These are phyloP conservation scores for Andrena bucephala DNA, from an alignment of 2,888 invertebrate genomes.

Conservation along the genomic window DNA sequence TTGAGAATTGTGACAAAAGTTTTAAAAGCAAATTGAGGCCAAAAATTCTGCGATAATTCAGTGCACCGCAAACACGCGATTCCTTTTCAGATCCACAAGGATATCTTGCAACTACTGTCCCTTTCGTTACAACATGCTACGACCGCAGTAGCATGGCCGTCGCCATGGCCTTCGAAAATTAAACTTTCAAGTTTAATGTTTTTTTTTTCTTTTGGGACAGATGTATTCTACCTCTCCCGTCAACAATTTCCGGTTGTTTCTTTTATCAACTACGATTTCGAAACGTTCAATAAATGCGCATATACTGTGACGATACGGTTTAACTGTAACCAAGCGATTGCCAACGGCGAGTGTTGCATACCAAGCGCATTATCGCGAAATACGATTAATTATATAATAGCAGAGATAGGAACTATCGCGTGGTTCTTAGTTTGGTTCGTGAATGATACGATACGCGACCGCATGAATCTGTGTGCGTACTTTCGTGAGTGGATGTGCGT, in stretches of 20 bases:
- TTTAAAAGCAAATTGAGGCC: no score
- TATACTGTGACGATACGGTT: neutral
- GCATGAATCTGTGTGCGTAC: neutral
- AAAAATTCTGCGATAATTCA: no score
- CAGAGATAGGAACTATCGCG: constrained; percentile 5
- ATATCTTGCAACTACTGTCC: no score
- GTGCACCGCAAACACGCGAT: no score
- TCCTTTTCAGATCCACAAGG: no score
- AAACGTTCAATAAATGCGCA: neutral
- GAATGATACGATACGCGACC: constrained; percentile 32
- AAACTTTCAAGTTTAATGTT: neutral
- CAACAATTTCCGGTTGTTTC: neutral
- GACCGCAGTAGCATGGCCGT: no score
- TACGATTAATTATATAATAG: constrained; percentile 40
- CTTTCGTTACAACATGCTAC: no score
- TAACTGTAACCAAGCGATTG: neutral
- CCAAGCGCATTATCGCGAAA: constrained; percentile 13
- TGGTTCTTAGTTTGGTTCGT: constrained; percentile 21
- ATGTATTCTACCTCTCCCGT: neutral
- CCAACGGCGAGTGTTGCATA: neutral
- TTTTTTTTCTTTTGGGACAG: neutral
- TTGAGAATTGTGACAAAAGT: no score
- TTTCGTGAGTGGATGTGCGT: no score
- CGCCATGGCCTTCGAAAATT: no score
- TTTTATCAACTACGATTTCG: neutral